Evolutionary conservation across 2,888 invertebrate genomes (phyloP).

Genomic region (Eurytoma adleriae): DNA sequence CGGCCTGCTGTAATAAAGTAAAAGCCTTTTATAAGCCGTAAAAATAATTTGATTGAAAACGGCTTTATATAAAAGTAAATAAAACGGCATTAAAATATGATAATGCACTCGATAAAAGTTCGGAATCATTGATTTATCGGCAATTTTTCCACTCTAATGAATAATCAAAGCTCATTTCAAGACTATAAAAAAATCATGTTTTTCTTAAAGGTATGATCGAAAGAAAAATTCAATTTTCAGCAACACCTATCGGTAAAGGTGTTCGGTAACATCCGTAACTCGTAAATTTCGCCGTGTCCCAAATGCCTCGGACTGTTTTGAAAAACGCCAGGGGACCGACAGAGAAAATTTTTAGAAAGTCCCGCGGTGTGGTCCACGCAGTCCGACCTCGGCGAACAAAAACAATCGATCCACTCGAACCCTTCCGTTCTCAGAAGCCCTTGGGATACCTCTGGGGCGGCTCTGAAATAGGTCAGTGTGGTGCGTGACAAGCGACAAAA

Average conservation of each 20-base stretch:
- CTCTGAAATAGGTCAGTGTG: conserved; percentile 49
- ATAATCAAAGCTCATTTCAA: neutral
- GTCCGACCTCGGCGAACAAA: neutral
- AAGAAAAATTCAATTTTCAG: neutral
- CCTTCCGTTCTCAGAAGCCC: conserved; percentile 37
- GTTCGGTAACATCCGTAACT: neutral
- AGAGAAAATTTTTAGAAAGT: conserved; percentile 49
- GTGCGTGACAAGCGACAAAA: conserved; percentile 39
- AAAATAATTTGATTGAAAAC: too few relatives aligned
- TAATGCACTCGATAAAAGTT: neutral
- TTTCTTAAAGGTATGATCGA: neutral
- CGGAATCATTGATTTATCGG: neutral
- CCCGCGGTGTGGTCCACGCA: neutral
- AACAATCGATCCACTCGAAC: conserved; percentile 11
- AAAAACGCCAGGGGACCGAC: conserved; percentile 5
- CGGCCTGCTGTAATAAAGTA: too few relatives aligned
- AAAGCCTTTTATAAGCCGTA: too few relatives aligned
- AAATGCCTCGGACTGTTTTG: conserved; percentile 13
- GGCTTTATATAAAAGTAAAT: too few relatives aligned
- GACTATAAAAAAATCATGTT: neutral
- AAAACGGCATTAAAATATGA: too few relatives aligned
- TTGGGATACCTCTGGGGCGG: neutral
- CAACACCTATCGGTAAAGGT: neutral
- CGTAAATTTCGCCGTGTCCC: conserved; percentile 12
- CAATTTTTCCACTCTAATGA: neutral